Evolutionary conservation across 2,113 vertebrate genomes (phyloP), one percentile per base, ranked within the genome.

Genomic region (Turdus rufiventris): DNA sequence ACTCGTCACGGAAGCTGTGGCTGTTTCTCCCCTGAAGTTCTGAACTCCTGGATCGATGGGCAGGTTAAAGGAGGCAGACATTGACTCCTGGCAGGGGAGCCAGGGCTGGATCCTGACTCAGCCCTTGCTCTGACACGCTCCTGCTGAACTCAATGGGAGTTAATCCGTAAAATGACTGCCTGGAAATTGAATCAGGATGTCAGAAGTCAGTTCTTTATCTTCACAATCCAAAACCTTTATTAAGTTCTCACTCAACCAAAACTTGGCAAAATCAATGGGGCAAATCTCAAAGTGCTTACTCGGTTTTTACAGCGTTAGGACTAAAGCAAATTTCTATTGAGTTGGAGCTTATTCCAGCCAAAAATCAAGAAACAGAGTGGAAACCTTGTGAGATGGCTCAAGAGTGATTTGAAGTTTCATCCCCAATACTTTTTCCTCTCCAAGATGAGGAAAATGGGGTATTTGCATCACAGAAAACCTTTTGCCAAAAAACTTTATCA

Each of bases 241-340:
- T 97, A 92, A 93, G 93, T 95, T 96, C 91, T 94, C 87, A 70
- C 77, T 93, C 94, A 79, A 89, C 81, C 95, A 91, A 94, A 97
- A 95, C 87, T 89, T 93, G 89, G 93, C 54, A 79, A 95, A 97
- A 97, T 96, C 96, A 88, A 95, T 93, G 94, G 85, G 85, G 66
- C 81, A 93, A 93, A 93, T 89, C 93, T 91, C 51, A 82, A 85
- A 95, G 71, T 83, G 87, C 94, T 97, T 93, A 88, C 88, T 91
- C 0, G 0, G 50, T 62, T 96, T 91, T 94, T 88, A 79, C 8
- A 85, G 87, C 0, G 17, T 58, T 54, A 91, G 71, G 75, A 80
- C 84, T 88, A 93, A 95, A 96, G 91, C 51, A 94, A 82, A 91
- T 95, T 91, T 94, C 91, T 76, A 95, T 89, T 66, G 91, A 85